Percentiles rank a stretch among this genome's conserved stretches.
phyloP scores from a whole-genome alignment of 2,888 invertebrate genomes.

The Agriotes lineatus region DNA sequence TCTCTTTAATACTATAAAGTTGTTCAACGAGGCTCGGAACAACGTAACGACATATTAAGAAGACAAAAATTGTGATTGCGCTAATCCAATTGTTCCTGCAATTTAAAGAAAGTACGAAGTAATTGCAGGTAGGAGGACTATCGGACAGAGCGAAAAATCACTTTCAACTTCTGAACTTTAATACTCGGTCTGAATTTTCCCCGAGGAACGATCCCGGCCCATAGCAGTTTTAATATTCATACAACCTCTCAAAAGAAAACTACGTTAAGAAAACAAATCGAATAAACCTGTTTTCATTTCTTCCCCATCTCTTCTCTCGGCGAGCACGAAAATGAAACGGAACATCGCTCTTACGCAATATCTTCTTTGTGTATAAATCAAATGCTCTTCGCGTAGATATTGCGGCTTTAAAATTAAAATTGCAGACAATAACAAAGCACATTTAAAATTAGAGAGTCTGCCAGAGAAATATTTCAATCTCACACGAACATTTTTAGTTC shows the following conservation, averaged over 20 bases:
- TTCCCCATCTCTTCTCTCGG: conserved; percentile 27
- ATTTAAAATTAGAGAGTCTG: no score
- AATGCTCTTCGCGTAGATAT: conserved; percentile 17
- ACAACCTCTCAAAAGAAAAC: conserved; percentile 46
- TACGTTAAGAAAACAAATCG: conserved; percentile 50
- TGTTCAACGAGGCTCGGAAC: conserved; percentile 40
- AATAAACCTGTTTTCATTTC: conserved; percentile 51
- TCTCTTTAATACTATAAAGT: conserved; percentile 49
- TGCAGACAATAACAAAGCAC: neutral
- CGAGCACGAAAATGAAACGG: conserved; percentile 31
- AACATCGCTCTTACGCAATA: conserved; percentile 29
- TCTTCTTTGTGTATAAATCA: conserved; percentile 23
- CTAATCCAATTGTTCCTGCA: conserved; percentile 44
- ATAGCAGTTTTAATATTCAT: conserved; percentile 50
- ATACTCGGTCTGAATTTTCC: conserved; percentile 40
- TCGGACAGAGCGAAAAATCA: conserved; percentile 37
- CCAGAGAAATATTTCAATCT: no score
- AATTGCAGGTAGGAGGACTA: conserved; percentile 34
- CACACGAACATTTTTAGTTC: no score
- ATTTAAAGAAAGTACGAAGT: conserved; percentile 39
- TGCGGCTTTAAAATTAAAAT: conserved; percentile 25
- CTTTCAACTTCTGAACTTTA: conserved; percentile 40
- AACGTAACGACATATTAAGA: conserved; percentile 48
- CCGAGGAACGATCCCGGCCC: conserved; percentile 36
- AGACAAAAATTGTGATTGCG: conserved; percentile 49